Base-by-base conservation (phyloP, 2,888 invertebrate species). In the Acleris sparsana region DNA sequence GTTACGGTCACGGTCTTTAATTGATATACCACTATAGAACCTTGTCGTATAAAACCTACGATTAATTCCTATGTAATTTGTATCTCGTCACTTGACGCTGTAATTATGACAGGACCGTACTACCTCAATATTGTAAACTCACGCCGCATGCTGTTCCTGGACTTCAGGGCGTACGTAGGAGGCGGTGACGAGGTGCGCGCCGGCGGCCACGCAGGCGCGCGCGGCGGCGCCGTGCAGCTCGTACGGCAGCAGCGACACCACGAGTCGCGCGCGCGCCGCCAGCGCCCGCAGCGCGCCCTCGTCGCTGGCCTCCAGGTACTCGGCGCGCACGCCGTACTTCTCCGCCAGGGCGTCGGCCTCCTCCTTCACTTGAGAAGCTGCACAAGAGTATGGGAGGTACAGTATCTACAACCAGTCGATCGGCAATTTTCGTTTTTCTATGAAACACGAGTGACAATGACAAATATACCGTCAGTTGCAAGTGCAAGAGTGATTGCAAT, bases 111-210 rank as follows among this genome's bases (percentile, higher is more conserved):
- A n/a, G n/a, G n/a, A n/a, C n/a, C n/a, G n/a, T n/a, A n/a, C n/a
- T n/a, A n/a, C n/a, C n/a, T n/a, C n/a, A n/a, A n/a, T n/a, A n/a
- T n/a, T n/a, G n/a, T n/a, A n/a, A n/a, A n/a, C n/a, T 93, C 79
- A 96, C 96, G 93, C 94, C 49, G 96, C 92, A 77, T 99, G 95
- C 11, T 99, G 87, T 0, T 94, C 94, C 76, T 94, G 95, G 75
- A 99, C 96, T 77, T 96, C 96, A 1, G 97, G 96, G 13, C 96
- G 96, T 63, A 97, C 95, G 79, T 99, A 99, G 69, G 98, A 99
- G 0, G 99, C 99, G 0, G 99, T 99, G 18, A 99, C 98, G 95
- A 99, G 95, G 84, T 99, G 97, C 0, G 96, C 96, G 69, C 95
- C 94, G 69, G 96, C 94, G n/a, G 94, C 94, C 60, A 99, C 96